Conservation (phyloP, 2,888 invertebrate genomes). For the Nymphalis urticae region DNA sequence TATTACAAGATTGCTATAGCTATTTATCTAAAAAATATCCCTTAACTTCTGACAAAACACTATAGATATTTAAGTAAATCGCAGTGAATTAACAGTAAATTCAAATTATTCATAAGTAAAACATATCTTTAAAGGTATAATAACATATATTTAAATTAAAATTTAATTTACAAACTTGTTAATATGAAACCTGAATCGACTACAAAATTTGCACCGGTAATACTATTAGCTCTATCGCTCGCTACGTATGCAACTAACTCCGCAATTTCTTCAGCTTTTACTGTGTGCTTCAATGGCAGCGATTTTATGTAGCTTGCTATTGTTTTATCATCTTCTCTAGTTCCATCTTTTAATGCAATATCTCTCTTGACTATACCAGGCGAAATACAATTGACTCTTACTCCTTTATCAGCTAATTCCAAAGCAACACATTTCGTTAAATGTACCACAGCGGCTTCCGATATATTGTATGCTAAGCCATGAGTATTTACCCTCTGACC, state of each 20-base stretch:
- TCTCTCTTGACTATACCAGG: slow-evolving; percentile 84
- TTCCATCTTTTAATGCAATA: slow-evolving; percentile 39
- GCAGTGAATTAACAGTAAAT: no score
- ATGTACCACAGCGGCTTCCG: slow-evolving; percentile 85
- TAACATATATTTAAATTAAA: not conserved
- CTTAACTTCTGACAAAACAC: no score
- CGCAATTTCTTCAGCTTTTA: slow-evolving; percentile 46
- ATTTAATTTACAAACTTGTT: no score
- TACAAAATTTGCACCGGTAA: slow-evolving; percentile 49
- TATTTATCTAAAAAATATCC: no score
- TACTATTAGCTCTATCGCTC: slow-evolving; percentile 53
- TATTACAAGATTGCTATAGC: no score
- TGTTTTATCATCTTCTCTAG: slow-evolving; percentile 37
- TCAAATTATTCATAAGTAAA: no score
- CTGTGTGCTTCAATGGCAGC: slow-evolving; percentile 1
- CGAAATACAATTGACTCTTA: slow-evolving; percentile 86
- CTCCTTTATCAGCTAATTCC: slow-evolving; percentile 80
- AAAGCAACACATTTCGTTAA: slow-evolving; percentile 87
- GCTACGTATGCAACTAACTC: slow-evolving; percentile 52
- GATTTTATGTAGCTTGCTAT: slow-evolving; percentile 34
- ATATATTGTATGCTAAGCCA: slow-evolving; percentile 81
- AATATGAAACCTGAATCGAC: slow-evolving; percentile 26
- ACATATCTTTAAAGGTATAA: no score
- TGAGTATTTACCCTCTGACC: slow-evolving; percentile 48
- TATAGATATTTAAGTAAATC: no score